These are phyloP conservation scores for Sarcophaga rosellei DNA, from an alignment of 2,888 invertebrate genomes.

Conservation along the genomic window DNA sequence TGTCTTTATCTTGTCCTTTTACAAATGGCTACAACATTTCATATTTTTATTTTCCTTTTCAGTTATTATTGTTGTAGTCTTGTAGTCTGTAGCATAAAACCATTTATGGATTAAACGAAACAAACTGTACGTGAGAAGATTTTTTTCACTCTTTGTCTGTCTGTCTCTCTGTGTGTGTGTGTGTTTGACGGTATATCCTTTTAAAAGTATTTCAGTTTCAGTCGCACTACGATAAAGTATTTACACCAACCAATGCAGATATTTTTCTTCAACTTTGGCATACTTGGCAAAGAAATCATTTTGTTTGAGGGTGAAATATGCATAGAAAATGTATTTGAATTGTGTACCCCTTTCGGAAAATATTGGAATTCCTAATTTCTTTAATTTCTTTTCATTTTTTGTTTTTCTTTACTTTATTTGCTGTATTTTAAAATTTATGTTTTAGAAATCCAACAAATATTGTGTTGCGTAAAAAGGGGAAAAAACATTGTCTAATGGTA, in stretches of 20 bases:
- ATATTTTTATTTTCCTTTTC: slow-evolving; percentile 22
- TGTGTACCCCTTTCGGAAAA: not conserved
- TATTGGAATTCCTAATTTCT: not conserved
- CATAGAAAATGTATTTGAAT: not conserved
- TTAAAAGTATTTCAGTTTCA: no score
- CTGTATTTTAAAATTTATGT: slow-evolving; percentile 53
- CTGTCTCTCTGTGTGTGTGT: not conserved
- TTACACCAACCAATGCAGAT: slow-evolving; percentile 56
- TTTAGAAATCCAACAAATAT: slow-evolving; percentile 50
- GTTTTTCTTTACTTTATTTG: not conserved
- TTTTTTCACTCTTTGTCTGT: not conserved
- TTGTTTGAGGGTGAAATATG: not conserved
- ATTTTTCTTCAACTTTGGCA: slow-evolving; percentile 57
- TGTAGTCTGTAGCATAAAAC: slow-evolving; percentile 15
- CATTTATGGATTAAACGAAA: slow-evolving; percentile 68
- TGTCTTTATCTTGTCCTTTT: not conserved
- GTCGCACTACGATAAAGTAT: not conserved
- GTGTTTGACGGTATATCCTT: not conserved
- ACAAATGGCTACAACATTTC: not conserved
- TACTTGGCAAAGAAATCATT: slow-evolving; percentile 49
- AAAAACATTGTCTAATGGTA: slow-evolving; percentile 26
- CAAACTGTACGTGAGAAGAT: slow-evolving; percentile 72
- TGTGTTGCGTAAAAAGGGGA: not conserved
- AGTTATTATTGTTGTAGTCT: not conserved
- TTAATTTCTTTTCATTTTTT: not conserved